A percentile compares a stretch with the other conserved stretches of the same genome.
These are phyloP conservation scores for Pachymerium ferrugineum DNA, from an alignment of 2,888 invertebrate genomes.

Conservation along the genomic window DNA sequence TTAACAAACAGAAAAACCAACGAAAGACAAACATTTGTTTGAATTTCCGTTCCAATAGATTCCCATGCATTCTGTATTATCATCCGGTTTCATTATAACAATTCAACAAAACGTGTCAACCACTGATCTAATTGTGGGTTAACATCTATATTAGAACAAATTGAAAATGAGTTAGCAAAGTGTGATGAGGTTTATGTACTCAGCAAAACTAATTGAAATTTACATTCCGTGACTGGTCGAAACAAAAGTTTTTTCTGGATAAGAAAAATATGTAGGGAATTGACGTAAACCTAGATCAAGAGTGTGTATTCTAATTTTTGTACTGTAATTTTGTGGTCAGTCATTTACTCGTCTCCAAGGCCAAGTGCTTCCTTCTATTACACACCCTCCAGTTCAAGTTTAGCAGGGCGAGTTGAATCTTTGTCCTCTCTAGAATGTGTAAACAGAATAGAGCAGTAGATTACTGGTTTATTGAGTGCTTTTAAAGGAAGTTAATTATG, in stretches of 20 bases:
- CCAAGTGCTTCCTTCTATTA: not conserved
- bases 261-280: no score
- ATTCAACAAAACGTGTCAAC: not conserved
- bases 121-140: not conserved
- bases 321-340: not conserved
- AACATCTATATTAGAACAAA: not conserved
- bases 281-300: not conserved
- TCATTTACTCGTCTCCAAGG: not conserved
- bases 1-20: not conserved
- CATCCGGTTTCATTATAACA: not conserved
- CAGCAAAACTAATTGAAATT: not conserved
- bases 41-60: not conserved
- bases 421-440: not conserved
- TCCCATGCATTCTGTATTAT: not conserved
- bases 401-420: not conserved
- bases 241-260: no score
- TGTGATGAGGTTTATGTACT: not conserved
- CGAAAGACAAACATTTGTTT: not conserved
- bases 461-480: no score
- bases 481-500: not conserved
- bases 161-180: not conserved
- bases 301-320: not conserved
- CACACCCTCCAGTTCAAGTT: constrained; percentile 7
- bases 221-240: not conserved
- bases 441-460: not conserved